A percentile compares a stretch with the other conserved stretches of the same genome.
These are phyloP conservation scores for Protobothrops flavoviridis DNA, from an alignment of 2,113 vertebrate species.

Conservation along the genomic window DNA sequence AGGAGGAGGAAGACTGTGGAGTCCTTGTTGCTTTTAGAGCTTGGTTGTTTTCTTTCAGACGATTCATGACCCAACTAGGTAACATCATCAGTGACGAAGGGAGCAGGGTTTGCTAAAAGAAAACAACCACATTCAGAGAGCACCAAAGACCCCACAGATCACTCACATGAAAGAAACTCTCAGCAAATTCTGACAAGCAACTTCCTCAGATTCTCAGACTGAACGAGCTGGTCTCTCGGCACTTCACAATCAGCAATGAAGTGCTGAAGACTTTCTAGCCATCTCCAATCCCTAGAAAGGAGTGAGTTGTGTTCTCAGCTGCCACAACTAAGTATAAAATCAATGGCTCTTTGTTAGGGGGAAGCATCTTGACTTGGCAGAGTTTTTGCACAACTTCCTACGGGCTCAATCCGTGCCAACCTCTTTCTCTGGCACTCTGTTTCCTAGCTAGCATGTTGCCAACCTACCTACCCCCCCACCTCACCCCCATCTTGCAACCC, in stretches of 20 bases:
- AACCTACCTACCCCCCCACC: conserved; percentile 38
- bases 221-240: background rate
- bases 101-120: background rate
- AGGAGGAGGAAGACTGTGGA: too few species aligned
- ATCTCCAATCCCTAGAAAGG: conserved; percentile 16
- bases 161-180: background rate
- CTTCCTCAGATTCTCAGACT: background rate
- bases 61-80: background rate
- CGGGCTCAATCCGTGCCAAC: conserved; percentile 12
- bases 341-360: conserved; percentile 58
- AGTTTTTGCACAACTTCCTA: conserved; percentile 58
- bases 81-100: background rate
- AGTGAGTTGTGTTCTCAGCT: conserved; percentile 40
- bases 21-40: too few species aligned
- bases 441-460: conserved; percentile 45
- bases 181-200: background rate
- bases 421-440: background rate
- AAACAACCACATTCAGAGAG: background rate
- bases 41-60: background rate
- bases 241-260: background rate
- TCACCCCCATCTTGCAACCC: conserved; percentile 32
- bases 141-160: background rate
- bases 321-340: conserved; percentile 20
- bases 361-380: conserved; percentile 37
- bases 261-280: conserved; percentile 1